phyloP scores from a whole-genome alignment of 2,888 invertebrate genomes.

The Baronia brevicornis region DNA sequence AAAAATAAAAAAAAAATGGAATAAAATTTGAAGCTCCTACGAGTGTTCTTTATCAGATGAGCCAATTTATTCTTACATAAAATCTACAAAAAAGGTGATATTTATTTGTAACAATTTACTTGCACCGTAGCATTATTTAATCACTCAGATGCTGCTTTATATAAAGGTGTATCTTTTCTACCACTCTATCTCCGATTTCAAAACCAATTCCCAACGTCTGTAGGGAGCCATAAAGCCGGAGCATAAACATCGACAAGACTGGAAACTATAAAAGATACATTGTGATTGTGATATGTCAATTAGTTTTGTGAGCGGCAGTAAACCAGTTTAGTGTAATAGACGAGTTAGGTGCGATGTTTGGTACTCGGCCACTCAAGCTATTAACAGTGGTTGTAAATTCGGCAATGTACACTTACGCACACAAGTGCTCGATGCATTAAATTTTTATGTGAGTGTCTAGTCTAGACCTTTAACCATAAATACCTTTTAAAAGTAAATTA shows the following conservation, averaged over 20 bases:
- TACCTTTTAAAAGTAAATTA: no score
- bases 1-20: no score
- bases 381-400: not conserved
- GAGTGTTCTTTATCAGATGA: no score
- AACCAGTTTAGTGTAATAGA: constrained; percentile 28
- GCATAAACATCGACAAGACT: constrained; percentile 14
- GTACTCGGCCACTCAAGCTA: not conserved
- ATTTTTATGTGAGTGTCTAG: constrained; percentile 2
- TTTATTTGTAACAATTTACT: no score
- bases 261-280: constrained; percentile 33
- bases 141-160: no score
- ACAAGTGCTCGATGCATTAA: not conserved
- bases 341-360: not conserved
- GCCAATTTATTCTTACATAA: no score
- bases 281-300: constrained; percentile 47
- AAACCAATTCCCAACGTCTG: no score
- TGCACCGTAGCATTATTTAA: no score
- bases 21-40: no score
- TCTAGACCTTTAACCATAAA: not conserved
- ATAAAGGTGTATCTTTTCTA: no score
- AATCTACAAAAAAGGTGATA: no score
- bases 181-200: no score
- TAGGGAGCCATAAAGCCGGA: constrained; percentile 3
- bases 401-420: not conserved
- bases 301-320: constrained; percentile 48